These are phyloP conservation scores for Platanista minor DNA, from an alignment of 2,113 vertebrate genomes.

Conservation along the genomic window DNA sequence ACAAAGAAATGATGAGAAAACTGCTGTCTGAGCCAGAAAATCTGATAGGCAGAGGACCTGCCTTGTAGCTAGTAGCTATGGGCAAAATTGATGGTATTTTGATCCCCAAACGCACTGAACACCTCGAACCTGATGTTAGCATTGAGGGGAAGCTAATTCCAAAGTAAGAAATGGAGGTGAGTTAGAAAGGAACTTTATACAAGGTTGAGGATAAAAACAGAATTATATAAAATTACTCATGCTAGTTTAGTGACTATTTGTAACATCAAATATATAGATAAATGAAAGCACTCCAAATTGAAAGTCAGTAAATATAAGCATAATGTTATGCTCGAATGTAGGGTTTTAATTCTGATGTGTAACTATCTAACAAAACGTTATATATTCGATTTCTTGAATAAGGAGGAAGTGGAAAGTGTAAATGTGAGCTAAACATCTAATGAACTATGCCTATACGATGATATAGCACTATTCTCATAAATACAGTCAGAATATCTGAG, in stretches of 20 bases:
- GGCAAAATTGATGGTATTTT: slow-evolving; percentile 8
- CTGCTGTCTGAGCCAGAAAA: background rate
- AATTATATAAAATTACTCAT: background rate
- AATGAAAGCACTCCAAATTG: background rate
- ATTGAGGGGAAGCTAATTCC: background rate
- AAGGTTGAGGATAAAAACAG: background rate
- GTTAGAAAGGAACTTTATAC: background rate
- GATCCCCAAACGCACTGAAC: background rate
- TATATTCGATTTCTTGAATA: background rate
- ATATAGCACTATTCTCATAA: background rate
- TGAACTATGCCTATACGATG: background rate
- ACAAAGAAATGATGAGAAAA: background rate
- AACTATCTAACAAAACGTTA: background rate
- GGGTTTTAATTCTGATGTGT: background rate
- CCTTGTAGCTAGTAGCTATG: background rate
- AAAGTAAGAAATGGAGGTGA: background rate
- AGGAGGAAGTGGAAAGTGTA: background rate
- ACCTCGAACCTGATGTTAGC: background rate
- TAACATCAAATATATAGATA: background rate
- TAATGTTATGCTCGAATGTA: background rate
- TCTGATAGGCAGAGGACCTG: background rate
- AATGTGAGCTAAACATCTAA: background rate
- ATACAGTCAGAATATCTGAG: background rate
- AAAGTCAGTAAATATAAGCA: background rate
- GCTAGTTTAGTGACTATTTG: background rate